Percentiles rank a stretch among this genome's conserved stretches.
Conservation (phyloP, 2,113 vertebrate species). For the Apodemus speciosus region DNA sequence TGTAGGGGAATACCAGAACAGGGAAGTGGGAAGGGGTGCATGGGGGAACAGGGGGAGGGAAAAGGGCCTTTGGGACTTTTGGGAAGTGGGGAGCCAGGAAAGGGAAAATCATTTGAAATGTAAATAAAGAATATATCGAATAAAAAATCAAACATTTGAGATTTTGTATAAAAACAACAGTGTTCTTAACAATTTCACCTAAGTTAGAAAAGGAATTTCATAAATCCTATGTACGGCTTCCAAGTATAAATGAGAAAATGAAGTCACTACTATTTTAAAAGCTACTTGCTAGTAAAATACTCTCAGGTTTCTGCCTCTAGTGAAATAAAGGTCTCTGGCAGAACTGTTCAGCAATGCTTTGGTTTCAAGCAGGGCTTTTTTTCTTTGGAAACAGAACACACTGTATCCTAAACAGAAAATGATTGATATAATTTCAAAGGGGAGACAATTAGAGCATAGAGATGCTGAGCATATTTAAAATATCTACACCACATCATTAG, state of each 20-base stretch:
- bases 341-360: slow-evolving; percentile 67
- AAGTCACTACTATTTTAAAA: slow-evolving; percentile 66
- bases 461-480: slow-evolving; percentile 65
- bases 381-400: slow-evolving; percentile 65
- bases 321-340: slow-evolving; percentile 72
- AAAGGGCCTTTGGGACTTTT: too few relatives aligned
- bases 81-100: too few relatives aligned
- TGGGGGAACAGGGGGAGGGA: too few relatives aligned
- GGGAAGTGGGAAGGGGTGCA: too few relatives aligned
- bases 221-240: slow-evolving; percentile 46
- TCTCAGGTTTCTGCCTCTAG: slow-evolving; percentile 78
- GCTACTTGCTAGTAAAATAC: slow-evolving; percentile 76
- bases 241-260: slow-evolving; percentile 57
- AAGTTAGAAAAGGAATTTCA: neutral
- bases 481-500: neutral
- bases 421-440: slow-evolving; percentile 63
- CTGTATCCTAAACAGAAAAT: slow-evolving; percentile 74
- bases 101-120: too few relatives aligned
- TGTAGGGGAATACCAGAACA: too few relatives aligned
- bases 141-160: too few relatives aligned
- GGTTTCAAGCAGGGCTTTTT: slow-evolving; percentile 59
- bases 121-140: too few relatives aligned
- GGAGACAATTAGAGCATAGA: slow-evolving; percentile 68
- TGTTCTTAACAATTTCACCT: neutral
- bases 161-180: too few relatives aligned